Evolutionary conservation across 2,113 vertebrate species (phyloP), one percentile per base, ranked within the genome.

Genomic region (Osmerus mordax): DNA sequence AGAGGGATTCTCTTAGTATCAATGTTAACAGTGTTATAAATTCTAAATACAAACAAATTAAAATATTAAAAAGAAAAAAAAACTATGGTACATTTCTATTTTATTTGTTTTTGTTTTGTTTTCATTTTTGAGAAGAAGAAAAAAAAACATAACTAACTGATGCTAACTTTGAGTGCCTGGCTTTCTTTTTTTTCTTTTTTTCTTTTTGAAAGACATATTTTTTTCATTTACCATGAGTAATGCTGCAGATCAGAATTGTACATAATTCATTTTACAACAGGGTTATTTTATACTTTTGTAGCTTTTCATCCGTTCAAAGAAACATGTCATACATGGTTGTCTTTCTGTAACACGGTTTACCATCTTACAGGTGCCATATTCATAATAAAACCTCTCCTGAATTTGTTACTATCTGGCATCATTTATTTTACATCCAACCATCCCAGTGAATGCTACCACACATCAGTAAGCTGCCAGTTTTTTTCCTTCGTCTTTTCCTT

Each of bases 21-120:
- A 95, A 93, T 95, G 95, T 96, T 96, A 98, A 96, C 96, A 95
- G 94, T 98, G 97, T 98, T 96, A 97, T 96, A 95, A 95, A 95
- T 95, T 95, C 94, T 97, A 90, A 90, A 91, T 93, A 95, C 93
- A 93, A 95, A 92, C 94, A 93, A 95, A 97, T 97, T 96, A 97
- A 97, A 98, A 95, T 92, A 91, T 96, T 96, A 91, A 96, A 97
- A 97, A 89, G 78, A 87, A 75, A 97, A 94, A 96, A 97, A 94
- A 96, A 95, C 94, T 94, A 96, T 96, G 95, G 94, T 97, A 97
- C 95, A 94, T 96, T 92, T 96, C 95, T 94, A 94, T 96, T 89
- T 89, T 93, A 94, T 92, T 94, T 92, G 54, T 94, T 94, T 92
- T 75, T 92, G 54, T 94, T 94, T 92, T 75, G 53, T 77, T 78